These are phyloP conservation scores for Charanyca ferruginea DNA, from an alignment of 2,888 invertebrate species.

Conservation along the genomic window DNA sequence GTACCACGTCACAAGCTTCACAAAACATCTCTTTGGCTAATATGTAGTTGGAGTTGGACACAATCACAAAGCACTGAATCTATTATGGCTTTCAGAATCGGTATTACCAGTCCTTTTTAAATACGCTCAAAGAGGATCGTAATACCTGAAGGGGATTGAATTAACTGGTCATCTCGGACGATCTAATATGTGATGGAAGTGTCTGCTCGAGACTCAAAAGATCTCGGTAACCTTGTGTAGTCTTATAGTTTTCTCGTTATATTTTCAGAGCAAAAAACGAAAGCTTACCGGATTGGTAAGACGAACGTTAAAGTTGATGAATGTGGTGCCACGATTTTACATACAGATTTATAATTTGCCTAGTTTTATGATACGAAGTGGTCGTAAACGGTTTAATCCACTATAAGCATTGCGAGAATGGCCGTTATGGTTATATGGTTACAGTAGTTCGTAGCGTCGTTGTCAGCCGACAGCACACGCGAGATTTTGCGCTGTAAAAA, in stretches of 20 bases:
- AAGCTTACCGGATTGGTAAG: conserved; percentile 15
- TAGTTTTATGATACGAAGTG: conserved; percentile 40
- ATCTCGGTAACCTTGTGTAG: conserved; percentile 20
- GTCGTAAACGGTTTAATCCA: conserved; percentile 47
- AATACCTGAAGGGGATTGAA: conserved; percentile 11
- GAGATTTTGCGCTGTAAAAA: conserved; percentile 17
- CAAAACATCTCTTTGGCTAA: conserved; percentile 27
- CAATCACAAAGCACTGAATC: conserved; percentile 17
- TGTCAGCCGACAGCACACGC: conserved; percentile 29
- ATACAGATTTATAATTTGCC: conserved; percentile 50
- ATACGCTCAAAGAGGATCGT: conserved; percentile 9
- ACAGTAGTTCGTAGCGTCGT: conserved; percentile 21
- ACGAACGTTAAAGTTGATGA: conserved; percentile 34
- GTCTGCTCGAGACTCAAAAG: conserved; percentile 2
- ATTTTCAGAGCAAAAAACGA: conserved; percentile 18
- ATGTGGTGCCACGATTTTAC: conserved; percentile 35
- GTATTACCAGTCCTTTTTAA: conserved; percentile 18
- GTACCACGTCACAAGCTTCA: conserved; percentile 23
- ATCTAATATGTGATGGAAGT: conserved; percentile 13
- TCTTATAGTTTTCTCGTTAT: conserved; percentile 15
- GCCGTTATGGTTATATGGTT: conserved; percentile 38
- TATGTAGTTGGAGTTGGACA: conserved; percentile 8
- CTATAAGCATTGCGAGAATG: conserved; percentile 26
- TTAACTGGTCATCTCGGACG: conserved; percentile 15
- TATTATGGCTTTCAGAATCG: conserved; percentile 22